phyloP scores from a whole-genome alignment of 2,797 vertebrate species.

The Mormyrus hasselquistii region DNA sequence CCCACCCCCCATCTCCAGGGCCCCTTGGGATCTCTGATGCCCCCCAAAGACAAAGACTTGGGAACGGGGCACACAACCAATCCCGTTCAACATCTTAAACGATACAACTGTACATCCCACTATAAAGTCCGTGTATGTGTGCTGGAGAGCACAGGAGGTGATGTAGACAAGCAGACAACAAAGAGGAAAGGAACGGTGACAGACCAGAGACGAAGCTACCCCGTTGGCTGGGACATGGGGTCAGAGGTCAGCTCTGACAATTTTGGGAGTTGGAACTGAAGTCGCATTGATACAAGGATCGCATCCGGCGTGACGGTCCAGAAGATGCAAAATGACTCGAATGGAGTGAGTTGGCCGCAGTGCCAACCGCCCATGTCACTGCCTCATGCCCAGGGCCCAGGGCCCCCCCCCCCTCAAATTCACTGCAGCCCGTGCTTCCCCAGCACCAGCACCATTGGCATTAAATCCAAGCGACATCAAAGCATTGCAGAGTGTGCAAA shows the following conservation, averaged over 20 bases:
- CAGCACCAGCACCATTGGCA: background rate
- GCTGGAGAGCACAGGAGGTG: background rate
- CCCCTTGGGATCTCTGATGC: background rate
- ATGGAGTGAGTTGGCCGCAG: background rate
- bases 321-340: background rate
- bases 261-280: background rate
- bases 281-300: background rate
- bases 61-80: background rate
- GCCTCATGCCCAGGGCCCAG: background rate
- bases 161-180: background rate
- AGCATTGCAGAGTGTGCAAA: background rate
- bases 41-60: too few species aligned
- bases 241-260: background rate
- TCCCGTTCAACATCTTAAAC: background rate
- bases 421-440: background rate
- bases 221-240: background rate
- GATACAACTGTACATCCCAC: background rate
- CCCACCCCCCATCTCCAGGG: background rate
- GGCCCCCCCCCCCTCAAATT: background rate
- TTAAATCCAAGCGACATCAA: background rate
- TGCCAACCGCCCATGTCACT: background rate
- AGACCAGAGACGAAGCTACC: background rate
- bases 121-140: background rate
- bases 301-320: background rate
- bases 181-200: background rate